These are phyloP conservation scores for Cydia strobilella DNA, from an alignment of 1,140 invertebrate species.

Conservation along the genomic window DNA sequence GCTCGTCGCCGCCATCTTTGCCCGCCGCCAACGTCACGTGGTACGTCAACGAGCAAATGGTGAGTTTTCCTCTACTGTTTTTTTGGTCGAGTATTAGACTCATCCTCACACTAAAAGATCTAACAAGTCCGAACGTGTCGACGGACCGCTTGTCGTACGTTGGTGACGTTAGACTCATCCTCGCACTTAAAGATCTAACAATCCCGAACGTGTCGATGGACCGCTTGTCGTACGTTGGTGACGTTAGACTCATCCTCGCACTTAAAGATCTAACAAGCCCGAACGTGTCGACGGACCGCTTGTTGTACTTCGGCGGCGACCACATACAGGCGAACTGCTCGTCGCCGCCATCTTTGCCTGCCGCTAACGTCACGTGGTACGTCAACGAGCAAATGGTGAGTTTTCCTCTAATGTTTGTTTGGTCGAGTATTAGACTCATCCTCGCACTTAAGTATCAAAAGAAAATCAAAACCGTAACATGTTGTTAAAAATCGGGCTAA, in stretches of 20 bases:
- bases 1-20: conserved; percentile 79
- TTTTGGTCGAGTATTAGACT: too few relatives aligned
- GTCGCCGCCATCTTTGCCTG: conserved; percentile 79
- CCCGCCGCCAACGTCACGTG: conserved; percentile 84
- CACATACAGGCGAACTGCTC: conserved; percentile 80
- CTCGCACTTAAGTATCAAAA: too few relatives aligned
- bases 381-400: conserved; percentile 84
- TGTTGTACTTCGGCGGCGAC: conserved; percentile 75
- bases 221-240: conserved; percentile 73
- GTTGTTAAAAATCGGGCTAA: too few relatives aligned
- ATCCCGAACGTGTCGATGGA: conserved; percentile 80
- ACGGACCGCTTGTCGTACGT: conserved; percentile 77
- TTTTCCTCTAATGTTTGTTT: too few relatives aligned
- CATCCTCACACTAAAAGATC: too few relatives aligned
- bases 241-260: conserved; percentile 42
- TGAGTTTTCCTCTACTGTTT: conserved; percentile 52
- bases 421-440: too few relatives aligned
- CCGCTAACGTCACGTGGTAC: conserved; percentile 84
- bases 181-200: conserved; percentile 34
- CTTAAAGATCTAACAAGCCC: conserved; percentile 57
- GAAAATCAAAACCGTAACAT: too few relatives aligned
- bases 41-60: conserved; percentile 84
- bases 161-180: conserved; percentile 61
- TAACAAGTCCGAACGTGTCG: conserved; percentile 75
- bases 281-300: conserved; percentile 78